Evolutionary conservation across 2,113 vertebrate genomes (phyloP).

Genomic region (Bubo blakistoni): DNA sequence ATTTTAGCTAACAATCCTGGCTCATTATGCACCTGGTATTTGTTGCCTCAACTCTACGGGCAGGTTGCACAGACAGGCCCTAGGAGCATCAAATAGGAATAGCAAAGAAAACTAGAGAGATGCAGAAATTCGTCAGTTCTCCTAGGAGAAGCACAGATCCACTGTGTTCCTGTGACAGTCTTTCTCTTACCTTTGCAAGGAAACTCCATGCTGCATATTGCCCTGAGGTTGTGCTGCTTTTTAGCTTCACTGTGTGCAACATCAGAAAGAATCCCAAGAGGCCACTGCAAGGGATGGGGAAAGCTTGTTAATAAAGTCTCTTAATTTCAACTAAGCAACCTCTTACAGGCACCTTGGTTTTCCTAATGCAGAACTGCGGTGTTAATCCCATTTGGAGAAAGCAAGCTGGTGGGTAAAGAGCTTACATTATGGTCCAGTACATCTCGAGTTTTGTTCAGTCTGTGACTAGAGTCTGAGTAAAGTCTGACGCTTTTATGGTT

Average conservation of each 20-base stretch:
- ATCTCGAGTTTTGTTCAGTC: background rate
- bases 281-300: constrained; percentile 75
- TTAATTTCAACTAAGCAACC: background rate
- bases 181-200: constrained; percentile 86
- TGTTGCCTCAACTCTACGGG: fast-evolving
- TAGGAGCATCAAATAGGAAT: fast-evolving
- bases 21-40: background rate
- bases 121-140: background rate
- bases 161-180: background rate
- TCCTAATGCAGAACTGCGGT: background rate
- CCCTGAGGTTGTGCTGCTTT: constrained; percentile 75
- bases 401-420: background rate
- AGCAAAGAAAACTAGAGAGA: background rate
- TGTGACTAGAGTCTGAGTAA: background rate
- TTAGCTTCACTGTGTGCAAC: constrained; percentile 83
- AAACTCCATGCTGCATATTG: constrained; percentile 86
- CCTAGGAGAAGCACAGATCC: background rate
- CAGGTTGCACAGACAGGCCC: background rate
- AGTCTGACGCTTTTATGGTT: background rate
- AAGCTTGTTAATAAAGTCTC: constrained; percentile 25
- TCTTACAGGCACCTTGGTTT: background rate
- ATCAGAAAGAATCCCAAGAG: constrained; percentile 88
- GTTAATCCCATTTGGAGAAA: background rate
- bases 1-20: background rate
- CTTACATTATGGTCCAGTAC: background rate